Conservation (phyloP, 2,113 vertebrate species). For the Bubo scandiacus region DNA sequence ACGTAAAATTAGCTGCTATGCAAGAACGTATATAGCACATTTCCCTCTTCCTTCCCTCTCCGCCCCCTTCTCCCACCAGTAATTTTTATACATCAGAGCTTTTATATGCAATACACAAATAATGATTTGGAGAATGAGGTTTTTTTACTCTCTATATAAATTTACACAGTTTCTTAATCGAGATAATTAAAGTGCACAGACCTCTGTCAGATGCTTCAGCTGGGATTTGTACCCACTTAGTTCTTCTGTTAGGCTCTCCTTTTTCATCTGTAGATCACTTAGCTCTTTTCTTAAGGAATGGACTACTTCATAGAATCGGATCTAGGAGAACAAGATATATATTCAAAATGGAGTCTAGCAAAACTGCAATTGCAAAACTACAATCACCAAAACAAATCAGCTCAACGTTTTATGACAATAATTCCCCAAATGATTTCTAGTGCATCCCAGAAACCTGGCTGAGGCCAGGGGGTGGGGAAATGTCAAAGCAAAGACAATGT, state of each 20-base stretch:
- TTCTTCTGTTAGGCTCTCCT: slow-evolving; percentile 79
- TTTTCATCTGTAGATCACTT: slow-evolving; percentile 81
- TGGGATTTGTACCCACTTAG: slow-evolving; percentile 79
- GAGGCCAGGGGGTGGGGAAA: not conserved
- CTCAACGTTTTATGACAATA: not conserved
- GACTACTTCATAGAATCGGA: slow-evolving; percentile 87
- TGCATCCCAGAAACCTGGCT: not conserved
- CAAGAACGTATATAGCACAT: not conserved
- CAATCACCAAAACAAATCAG: not conserved
- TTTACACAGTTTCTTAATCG: not conserved
- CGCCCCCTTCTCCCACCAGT: accelerated
- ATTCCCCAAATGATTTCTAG: not conserved
- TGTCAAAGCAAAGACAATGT: not conserved
- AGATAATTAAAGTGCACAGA: slow-evolving; percentile 45
- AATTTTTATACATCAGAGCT: not conserved
- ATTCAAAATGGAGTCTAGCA: not conserved
- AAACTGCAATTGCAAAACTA: not conserved
- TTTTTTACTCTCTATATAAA: accelerated
- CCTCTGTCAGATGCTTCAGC: slow-evolving; percentile 85
- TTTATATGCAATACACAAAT: not conserved
- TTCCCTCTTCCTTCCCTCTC: not conserved
- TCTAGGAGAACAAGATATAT: slow-evolving; percentile 60
- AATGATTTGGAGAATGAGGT: not conserved
- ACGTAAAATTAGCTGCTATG: not conserved
- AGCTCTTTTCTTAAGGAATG: slow-evolving; percentile 82